Percentiles rank a stretch among this genome's conserved stretches.
These are phyloP conservation scores for Drosophila bipectinata DNA, from an alignment of 1,140 invertebrate genomes.

Conservation along the genomic window DNA sequence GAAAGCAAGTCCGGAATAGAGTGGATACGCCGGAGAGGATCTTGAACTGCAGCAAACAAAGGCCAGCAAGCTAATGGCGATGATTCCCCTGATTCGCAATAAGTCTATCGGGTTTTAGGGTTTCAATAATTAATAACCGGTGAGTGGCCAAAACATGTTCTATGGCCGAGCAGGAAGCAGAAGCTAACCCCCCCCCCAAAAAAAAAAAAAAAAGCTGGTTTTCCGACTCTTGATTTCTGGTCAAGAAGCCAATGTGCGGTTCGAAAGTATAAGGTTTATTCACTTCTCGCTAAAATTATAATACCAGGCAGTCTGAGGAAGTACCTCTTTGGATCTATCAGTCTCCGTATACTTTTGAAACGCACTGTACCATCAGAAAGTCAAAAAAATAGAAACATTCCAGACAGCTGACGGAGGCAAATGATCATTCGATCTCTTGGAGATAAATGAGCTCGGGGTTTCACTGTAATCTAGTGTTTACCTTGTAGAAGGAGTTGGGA, in stretches of 20 bases:
- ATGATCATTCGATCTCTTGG: background rate
- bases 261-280: background rate
- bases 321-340: background rate
- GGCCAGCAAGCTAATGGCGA: constrained; percentile 35
- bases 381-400: constrained; percentile 22
- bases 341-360: background rate
- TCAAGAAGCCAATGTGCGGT: constrained; percentile 10
- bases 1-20: constrained; percentile 17
- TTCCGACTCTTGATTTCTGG: constrained; percentile 20
- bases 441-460: background rate
- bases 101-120: constrained; percentile 45
- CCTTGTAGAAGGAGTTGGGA: background rate
- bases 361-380: constrained; percentile 11
- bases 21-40: background rate
- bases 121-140: constrained; percentile 41
- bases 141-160: constrained; percentile 61
- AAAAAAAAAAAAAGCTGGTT: constrained; percentile 30
- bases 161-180: constrained; percentile 58
- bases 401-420: constrained; percentile 42
- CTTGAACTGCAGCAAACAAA: constrained; percentile 34
- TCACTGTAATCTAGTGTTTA: background rate
- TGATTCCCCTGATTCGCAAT: constrained; percentile 6
- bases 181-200: constrained; percentile 23
- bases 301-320: too few species aligned
- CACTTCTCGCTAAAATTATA: background rate